Conservation (phyloP, 2,797 vertebrate genomes). For the Lagocephalus sceleratus region DNA sequence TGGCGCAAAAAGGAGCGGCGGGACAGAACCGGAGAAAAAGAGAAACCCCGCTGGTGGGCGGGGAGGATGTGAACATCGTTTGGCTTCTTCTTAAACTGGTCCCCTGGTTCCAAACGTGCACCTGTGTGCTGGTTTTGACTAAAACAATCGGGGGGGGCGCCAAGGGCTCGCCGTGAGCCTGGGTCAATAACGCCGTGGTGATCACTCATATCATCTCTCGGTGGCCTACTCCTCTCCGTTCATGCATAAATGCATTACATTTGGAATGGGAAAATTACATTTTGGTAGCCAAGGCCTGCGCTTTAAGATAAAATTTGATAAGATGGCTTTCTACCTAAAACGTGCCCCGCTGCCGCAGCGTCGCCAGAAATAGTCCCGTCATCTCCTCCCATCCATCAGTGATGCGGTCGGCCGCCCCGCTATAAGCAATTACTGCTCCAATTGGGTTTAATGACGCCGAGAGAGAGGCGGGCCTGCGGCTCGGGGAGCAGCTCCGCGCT, state of each 20-base stretch:
- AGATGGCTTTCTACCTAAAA: constrained; percentile 18
- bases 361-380: constrained; percentile 53
- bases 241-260: constrained; percentile 35
- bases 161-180: constrained; percentile 29
- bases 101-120: constrained; percentile 22
- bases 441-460: constrained; percentile 72
- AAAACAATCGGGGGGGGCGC: constrained; percentile 37
- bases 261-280: constrained; percentile 20
- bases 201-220: constrained; percentile 26
- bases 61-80: constrained; percentile 13
- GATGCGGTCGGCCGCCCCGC: constrained; percentile 62
- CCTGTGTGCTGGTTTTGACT: constrained; percentile 32
- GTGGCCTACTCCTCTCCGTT: constrained; percentile 2
- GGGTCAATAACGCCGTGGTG: constrained; percentile 22
- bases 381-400: constrained; percentile 60
- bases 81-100: constrained; percentile 22
- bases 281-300: constrained; percentile 31
- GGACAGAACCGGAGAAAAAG: no score
- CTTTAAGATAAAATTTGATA: constrained; percentile 24
- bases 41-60: no score
- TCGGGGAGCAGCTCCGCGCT: constrained; percentile 56
- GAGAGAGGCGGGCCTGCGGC: constrained; percentile 58
- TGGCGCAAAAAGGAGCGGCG: no score
- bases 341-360: constrained; percentile 13
- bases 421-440: constrained; percentile 71